Base-by-base conservation (phyloP, 1,140 invertebrate species). In the Tetragnatha versicolor region DNA sequence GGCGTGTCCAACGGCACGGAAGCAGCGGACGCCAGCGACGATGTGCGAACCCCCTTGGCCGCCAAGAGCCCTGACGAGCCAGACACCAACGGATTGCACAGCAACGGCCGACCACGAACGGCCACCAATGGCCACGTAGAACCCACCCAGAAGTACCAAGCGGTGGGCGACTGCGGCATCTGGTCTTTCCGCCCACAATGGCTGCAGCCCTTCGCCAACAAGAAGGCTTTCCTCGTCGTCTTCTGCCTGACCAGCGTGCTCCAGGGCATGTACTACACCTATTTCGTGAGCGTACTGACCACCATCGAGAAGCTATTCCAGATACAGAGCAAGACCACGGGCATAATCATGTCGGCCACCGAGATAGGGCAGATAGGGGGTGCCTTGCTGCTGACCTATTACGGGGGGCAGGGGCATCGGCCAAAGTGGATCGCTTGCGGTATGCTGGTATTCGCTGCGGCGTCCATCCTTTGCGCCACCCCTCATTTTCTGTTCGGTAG, bases 261-360 rank as follows among this genome's bases (percentile, higher is more conserved):
- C 14, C 94, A 96, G 86, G 95, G 95, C 42, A 95, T 96, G 92
- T 97, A 94, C 85, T 93, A 93, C 85, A 96, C 94, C 27, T 98
- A 98, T 86, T 95, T 98, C 85, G 96, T 97, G 35, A 96, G 94
- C 83, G 94, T 97, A 73, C 95, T 98, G 83, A 98, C 97, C 31
- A 98, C 96, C 12, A 94, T 98, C 42, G 96, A 98, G 86, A 98
- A 98, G 87, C 88, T 98, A 39, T 98, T 96, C 85, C 93, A 95
- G 88, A 93, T 98, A 61, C 94, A 96, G 83, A 97, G 94, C 63
- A 95, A 94, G 85, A 96, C 95, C 9, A 97, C 95, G 0, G 96
- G 96, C 0, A 91, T 96, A 51, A 91, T 98, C 80, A 91, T 98
- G 88, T 94, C 93, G 75, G 94, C 95, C 10, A 96, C 95, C 31